Base-by-base conservation (phyloP, 2,113 vertebrate species). In the Festucalex cinctus region DNA sequence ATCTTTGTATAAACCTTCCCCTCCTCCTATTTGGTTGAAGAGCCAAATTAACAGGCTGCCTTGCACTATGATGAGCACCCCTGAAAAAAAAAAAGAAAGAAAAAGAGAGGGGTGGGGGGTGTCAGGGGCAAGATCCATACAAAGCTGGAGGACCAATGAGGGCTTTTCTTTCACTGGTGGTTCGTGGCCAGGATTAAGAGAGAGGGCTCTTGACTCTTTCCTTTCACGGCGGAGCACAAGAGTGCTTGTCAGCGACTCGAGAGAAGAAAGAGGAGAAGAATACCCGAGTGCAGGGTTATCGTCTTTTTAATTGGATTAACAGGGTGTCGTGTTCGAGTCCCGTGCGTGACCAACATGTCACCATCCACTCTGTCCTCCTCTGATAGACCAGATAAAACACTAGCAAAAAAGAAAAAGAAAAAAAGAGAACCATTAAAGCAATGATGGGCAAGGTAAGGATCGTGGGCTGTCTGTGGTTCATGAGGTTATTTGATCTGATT, bases 241-340 rank as follows among this genome's bases (percentile, higher is more conserved):
- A 86, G 88, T 76, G 78, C 87, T 86, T 90, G 86, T 89, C 86
- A 86, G 83, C 78, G 84, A 86, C 75, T 85, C 39, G 66, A 77
- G 64, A 61, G 53, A 51, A 64, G 79, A 83, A 82, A 49, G 77
- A 73, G 39, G 61, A 81, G 79, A 87, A 87, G 75, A 90, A 86
- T 79, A 85, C 70, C 81, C 74, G 77, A 86, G 80, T 80, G 82
- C 82, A 39, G 87, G 85, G 86, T 88, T 89, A 86, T 89, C 87
- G 82, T 48, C 44, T 88, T 77, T 90, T 92, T 91, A 92, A 93
- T 91, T 91, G 91, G 91, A 92, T 92, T 92, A 92, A 92, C 83
- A 81, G 77, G 85, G 85, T 88, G 89, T 90, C 80, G 76, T 71
- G 77, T 82, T 77, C 70, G 73, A 87, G 81, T 84, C 76, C 66